These are phyloP conservation scores for Anisognathus igniventris DNA, from an alignment of 2,797 vertebrate genomes.

Conservation along the genomic window DNA sequence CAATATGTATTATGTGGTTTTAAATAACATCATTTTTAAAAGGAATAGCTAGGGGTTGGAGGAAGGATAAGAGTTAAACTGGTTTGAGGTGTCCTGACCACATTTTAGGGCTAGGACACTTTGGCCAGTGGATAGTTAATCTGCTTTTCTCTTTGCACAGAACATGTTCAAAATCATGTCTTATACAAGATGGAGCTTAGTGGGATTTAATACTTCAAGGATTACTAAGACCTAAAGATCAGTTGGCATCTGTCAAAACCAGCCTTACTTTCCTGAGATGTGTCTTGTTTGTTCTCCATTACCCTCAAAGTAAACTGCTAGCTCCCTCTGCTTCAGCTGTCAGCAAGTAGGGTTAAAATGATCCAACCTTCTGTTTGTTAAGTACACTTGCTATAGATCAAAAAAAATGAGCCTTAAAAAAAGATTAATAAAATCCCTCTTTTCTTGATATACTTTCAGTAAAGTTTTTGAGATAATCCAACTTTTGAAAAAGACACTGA, in stretches of 20 bases:
- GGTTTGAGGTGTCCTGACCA: neutral
- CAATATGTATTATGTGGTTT: neutral
- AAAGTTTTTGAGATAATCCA: neutral
- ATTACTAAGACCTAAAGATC: neutral
- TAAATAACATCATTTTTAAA: neutral
- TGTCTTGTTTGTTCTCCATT: neutral
- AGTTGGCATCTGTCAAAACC: neutral
- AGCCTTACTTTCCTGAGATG: neutral
- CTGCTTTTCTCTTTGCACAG: slow-evolving; percentile 1
- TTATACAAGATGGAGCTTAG: neutral
- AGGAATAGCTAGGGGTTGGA: neutral
- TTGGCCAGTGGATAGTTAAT: neutral
- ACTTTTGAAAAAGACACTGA: neutral
- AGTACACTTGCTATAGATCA: neutral
- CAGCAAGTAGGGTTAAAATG: neutral
- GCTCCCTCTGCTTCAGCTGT: neutral
- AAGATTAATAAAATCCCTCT: neutral
- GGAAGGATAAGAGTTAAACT: neutral
- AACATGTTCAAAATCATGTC: neutral
- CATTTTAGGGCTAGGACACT: neutral
- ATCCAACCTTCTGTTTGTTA: neutral
- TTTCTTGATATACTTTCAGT: neutral
- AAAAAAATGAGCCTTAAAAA: neutral
- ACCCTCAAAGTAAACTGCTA: neutral
- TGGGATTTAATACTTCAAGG: neutral